A percentile compares a stretch with the other conserved stretches of the same genome.
Conservation (phyloP, 2,113 vertebrate species). For the Psophia crepitans region DNA sequence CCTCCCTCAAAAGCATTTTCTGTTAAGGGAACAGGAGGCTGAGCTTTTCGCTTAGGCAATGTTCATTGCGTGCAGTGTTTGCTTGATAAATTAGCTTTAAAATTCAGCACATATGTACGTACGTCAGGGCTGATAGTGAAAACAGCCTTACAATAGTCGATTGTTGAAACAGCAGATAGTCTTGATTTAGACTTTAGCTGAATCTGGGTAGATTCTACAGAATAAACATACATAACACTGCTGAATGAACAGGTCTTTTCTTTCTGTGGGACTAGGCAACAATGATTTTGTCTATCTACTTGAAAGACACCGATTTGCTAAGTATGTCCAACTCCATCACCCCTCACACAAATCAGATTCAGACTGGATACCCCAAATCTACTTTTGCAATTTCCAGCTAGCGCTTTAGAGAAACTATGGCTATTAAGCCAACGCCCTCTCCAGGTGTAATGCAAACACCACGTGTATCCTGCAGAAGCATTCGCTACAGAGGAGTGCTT, state of each 20-base stretch:
- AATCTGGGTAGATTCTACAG: background rate
- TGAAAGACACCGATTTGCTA: background rate
- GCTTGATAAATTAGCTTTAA: background rate
- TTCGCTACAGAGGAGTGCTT: background rate
- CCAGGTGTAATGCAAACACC: background rate
- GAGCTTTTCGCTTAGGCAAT: background rate
- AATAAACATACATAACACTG: background rate
- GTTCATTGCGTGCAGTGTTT: background rate
- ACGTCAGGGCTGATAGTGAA: background rate
- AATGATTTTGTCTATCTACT: background rate
- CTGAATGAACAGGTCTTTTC: background rate
- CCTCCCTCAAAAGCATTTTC: background rate
- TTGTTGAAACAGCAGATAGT: background rate
- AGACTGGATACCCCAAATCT: background rate
- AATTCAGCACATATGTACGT: background rate
- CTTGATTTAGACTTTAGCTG: background rate
- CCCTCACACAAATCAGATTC: background rate
- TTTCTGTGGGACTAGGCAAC: background rate
- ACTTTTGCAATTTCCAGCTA: background rate
- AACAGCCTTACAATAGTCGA: background rate
- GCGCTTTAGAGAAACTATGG: background rate
- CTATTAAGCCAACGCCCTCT: background rate
- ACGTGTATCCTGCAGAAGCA: background rate
- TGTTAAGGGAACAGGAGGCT: background rate
- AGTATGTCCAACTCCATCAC: background rate